Evolutionary conservation across 2,888 invertebrate species (phyloP).

Genomic region (Pyrgus malvae): DNA sequence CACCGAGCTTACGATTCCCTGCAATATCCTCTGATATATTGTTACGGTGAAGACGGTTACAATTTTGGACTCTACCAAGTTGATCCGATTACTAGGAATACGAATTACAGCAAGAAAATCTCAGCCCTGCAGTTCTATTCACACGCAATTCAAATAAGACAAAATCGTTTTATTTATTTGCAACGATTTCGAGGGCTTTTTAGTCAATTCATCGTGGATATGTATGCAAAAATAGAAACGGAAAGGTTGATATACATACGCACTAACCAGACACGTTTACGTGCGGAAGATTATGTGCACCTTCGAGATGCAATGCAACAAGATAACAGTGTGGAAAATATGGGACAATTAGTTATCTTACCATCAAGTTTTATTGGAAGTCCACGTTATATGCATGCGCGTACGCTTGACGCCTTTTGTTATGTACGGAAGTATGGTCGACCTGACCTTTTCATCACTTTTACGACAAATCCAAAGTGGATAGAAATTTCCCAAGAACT

Average conservation of each 20-base stretch:
- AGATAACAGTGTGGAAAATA: slow-evolving; percentile 7
- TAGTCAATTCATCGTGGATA: slow-evolving; percentile 14
- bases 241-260: background rate
- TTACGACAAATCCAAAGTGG: slow-evolving; percentile 27
- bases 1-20: too few species aligned
- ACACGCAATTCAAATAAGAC: slow-evolving; percentile 1
- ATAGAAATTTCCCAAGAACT: slow-evolving; percentile 34
- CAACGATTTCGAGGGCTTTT: slow-evolving; percentile 13
- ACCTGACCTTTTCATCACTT: slow-evolving; percentile 25
- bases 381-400: slow-evolving; percentile 28
- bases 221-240: background rate
- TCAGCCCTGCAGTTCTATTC: too few species aligned
- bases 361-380: slow-evolving; percentile 28
- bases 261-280: background rate
- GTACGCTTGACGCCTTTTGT: slow-evolving; percentile 27
- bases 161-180: too few species aligned
- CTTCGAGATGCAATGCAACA: too few species aligned
- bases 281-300: too few species aligned
- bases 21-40: too few species aligned
- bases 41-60: too few species aligned
- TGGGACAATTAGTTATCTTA: slow-evolving; percentile 22
- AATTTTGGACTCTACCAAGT: too few species aligned
- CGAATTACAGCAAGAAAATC: too few species aligned
- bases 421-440: slow-evolving; percentile 28
- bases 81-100: too few species aligned